Evolutionary conservation across 2,113 vertebrate species (phyloP).

Genomic region (Leptocoma aspasia): DNA sequence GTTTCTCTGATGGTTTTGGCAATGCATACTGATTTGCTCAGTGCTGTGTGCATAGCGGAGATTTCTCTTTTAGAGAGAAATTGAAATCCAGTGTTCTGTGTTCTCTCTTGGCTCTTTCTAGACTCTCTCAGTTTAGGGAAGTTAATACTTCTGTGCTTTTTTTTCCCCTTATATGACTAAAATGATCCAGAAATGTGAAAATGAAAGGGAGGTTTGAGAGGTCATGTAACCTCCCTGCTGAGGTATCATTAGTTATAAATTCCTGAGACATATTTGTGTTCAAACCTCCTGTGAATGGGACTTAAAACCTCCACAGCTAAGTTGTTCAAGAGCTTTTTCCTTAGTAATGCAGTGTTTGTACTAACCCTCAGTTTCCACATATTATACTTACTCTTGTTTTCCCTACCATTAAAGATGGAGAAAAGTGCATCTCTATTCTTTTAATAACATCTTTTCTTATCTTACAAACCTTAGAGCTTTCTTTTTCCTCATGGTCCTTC

Average conservation of each 20-base stretch:
- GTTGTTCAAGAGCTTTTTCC: not conserved
- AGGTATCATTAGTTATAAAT: not conserved
- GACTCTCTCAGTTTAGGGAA: not conserved
- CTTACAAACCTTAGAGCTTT: not conserved
- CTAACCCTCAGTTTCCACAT: not conserved
- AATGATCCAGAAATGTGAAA: not conserved
- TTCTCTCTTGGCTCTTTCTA: not conserved
- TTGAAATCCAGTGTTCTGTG: not conserved
- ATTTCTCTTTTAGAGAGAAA: not conserved
- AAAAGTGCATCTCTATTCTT: not conserved
- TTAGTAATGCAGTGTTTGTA: not conserved
- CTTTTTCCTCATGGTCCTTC: not conserved
- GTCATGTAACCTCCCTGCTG: not conserved
- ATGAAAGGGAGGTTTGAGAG: not conserved
- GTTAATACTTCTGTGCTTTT: not conserved
- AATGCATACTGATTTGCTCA: not conserved
- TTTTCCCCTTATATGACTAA: not conserved
- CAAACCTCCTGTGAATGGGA: not conserved
- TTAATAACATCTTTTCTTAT: not conserved
- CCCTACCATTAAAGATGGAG: not conserved
- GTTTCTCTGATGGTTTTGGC: not conserved
- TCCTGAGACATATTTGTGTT: not conserved
- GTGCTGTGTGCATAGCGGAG: not conserved
- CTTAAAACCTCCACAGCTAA: not conserved
- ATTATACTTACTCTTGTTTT: not conserved